These are phyloP conservation scores for Operophtera brumata DNA, from an alignment of 2,888 invertebrate genomes.

Conservation along the genomic window DNA sequence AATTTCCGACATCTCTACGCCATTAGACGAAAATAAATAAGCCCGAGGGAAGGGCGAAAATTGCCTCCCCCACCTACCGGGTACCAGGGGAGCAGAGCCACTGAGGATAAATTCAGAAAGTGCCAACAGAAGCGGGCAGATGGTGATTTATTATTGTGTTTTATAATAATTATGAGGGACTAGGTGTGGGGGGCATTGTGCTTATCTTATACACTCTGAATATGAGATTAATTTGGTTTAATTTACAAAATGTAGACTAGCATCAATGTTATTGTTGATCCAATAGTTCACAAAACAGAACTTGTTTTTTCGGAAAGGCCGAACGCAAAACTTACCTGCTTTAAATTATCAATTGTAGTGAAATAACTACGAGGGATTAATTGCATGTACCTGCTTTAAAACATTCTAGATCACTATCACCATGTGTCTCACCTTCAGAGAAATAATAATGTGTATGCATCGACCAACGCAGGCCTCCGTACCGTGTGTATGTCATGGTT, in stretches of 20 bases:
- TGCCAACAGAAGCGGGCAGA: constrained; percentile 72
- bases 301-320: not conserved
- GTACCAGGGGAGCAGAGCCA: constrained; percentile 22
- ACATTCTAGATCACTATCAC: too few relatives aligned
- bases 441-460: too few relatives aligned
- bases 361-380: too few relatives aligned
- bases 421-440: too few relatives aligned
- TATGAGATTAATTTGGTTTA: constrained; percentile 8
- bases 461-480: too few relatives aligned
- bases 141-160: constrained; percentile 77
- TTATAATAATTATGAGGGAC: constrained; percentile 70
- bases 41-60: constrained; percentile 61
- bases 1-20: constrained; percentile 66
- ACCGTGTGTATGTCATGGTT: too few relatives aligned
- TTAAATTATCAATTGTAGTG: too few relatives aligned
- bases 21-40: constrained; percentile 73
- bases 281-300: not conserved
- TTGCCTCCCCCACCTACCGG: constrained; percentile 41
- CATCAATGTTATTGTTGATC: not conserved
- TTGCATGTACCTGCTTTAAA: too few relatives aligned
- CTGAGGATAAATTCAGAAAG: constrained; percentile 69
- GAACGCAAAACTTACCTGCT: too few relatives aligned
- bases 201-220: constrained; percentile 27
- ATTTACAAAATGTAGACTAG: not conserved
- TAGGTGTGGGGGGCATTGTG: constrained; percentile 47